Base-by-base conservation (phyloP, 2,888 invertebrate species). In the Oxycera nigricornis region DNA sequence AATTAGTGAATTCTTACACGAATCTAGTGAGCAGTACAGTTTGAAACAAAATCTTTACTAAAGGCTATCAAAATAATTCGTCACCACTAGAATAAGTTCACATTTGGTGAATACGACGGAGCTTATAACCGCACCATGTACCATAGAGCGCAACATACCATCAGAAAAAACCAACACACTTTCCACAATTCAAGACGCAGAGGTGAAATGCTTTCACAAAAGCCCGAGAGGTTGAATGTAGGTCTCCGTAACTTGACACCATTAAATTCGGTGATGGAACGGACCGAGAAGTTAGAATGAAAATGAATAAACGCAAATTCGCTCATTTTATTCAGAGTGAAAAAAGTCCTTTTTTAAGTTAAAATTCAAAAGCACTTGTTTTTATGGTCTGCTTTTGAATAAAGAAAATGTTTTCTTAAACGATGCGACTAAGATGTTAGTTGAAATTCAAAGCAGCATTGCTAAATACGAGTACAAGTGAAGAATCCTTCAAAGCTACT, bases 301-400 rank as follows among this genome's bases (percentile, higher is more conserved):
- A 62, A 62, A 39, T 26, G 20, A 22, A 62, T 26, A 35, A 31
- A 62, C 20, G 39, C 1, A 62, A 31, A 20, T 31, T 62, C 7
- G 7, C 17, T 24, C 17, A 30, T 11, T 11, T 59, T 14, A 20
- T 35, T 22, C 20, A 11, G 7, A 20, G 62, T 26, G n/a, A 20
- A 17, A 7, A 22, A 35, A 35, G 31, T 62, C 39, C 39, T 62
- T 62, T 62, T 61, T 31, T 35, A 39, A 26, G 39, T 62, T 1
- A 62, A 39, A 31, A 62, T 62, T 62, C 62, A 62, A 62, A 62
- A 62, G 62, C 62, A 62, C 62, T 62, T 30, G 39, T 20, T 62
- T 39, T 62, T 26, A 62, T 7, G 59, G 20, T 7, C 7, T 35
- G 17, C 24, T 14, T 9, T 28, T 14, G n/a, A n/a, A n/a, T n/a